Base-by-base conservation (phyloP, 2,888 invertebrate species). In the Blastobasis adustella region DNA sequence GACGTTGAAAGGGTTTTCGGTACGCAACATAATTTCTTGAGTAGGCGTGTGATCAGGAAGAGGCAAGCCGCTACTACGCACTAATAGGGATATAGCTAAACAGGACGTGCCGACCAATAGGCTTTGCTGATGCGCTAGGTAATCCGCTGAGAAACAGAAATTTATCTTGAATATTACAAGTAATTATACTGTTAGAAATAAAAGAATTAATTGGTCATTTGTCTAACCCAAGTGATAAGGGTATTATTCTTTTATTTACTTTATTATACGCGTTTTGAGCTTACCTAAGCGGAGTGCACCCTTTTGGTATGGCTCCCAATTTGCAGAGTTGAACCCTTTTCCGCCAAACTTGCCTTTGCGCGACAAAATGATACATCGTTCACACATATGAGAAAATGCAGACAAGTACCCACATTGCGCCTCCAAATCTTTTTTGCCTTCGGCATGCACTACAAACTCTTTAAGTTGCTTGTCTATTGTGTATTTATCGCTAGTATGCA, bases 361-460 rank as follows among this genome's bases (percentile, higher is more conserved):
- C 50, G 85, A 76, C 50, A 87, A 66, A 43, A 85, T 86, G 43
- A 94, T 87, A 71, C 91, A 92, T 46, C 93, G 81, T 71, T 94
- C 94, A 53, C 95, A 90, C 58, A 93, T 88, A 73, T 93, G 91
- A 6, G 94, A 92, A 47, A 95, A 81, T 6, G 93, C 93, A 47
- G 94, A 72, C 52, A 96, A 72, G 54, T 93, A 93, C 0, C 97
- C 97, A 63, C 96, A 95, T 66, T 95, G 95, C 5, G 90, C 80
- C 73, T 95, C 95, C 53, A 95, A 73, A 53, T 84, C 91, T 81
- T 93, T 92, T 63, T 89, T 89, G 51, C 73, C 84, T 43, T 76
- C 76, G 0, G 83, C 81, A 72, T 90, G 86, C 55, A 76, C 76
- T 49, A 91, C 83, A 51, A 93, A 83, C 62, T 91, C 89, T 9